phyloP scores from a whole-genome alignment of 2,888 invertebrate species.

The Vesta saturnalis region DNA sequence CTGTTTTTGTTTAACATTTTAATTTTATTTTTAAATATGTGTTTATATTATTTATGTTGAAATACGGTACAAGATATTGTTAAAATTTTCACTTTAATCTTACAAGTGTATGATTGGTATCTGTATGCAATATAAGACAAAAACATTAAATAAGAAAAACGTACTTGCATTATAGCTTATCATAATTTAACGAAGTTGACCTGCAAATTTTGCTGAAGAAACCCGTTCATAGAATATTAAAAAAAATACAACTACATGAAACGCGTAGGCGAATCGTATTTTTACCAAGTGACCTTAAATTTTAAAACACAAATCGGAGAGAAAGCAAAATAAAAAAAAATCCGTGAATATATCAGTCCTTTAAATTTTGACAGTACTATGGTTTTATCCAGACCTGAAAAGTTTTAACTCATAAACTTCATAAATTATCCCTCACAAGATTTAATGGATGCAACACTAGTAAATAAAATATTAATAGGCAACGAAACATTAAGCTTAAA shows the following conservation, averaged over 20 bases:
- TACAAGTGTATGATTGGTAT: slow-evolving; percentile 21
- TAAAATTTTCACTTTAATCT: slow-evolving; percentile 21
- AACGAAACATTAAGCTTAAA: slow-evolving; percentile 21
- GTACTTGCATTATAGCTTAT: slow-evolving; percentile 31
- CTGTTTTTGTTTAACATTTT: slow-evolving; percentile 6
- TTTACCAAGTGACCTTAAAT: slow-evolving; percentile 50
- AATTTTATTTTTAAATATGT: slow-evolving; percentile 3
- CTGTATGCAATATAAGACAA: slow-evolving; percentile 27
- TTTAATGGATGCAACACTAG: slow-evolving; percentile 22
- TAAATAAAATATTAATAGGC: slow-evolving; percentile 19
- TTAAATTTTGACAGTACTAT: slow-evolving; percentile 37
- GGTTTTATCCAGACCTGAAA: too few relatives aligned
- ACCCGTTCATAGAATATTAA: slow-evolving; percentile 41
- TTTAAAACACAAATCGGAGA: slow-evolving; percentile 50
- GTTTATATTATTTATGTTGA: slow-evolving; percentile 5
- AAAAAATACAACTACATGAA: slow-evolving; percentile 40
- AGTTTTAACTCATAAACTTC: slow-evolving; percentile 4
- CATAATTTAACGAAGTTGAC: slow-evolving; percentile 35
- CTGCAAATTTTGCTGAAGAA: slow-evolving; percentile 43
- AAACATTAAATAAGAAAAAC: slow-evolving; percentile 23
- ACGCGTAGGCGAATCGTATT: slow-evolving; percentile 51
- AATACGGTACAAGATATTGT: slow-evolving; percentile 8
- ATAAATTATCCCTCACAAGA: slow-evolving; percentile 4
- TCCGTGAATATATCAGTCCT: slow-evolving; percentile 50
- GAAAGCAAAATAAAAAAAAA: slow-evolving; percentile 45